Evolutionary conservation across 2,797 vertebrate genomes (phyloP), one percentile per base, ranked within the genome.

Genomic region (Acridotheres tristis): DNA sequence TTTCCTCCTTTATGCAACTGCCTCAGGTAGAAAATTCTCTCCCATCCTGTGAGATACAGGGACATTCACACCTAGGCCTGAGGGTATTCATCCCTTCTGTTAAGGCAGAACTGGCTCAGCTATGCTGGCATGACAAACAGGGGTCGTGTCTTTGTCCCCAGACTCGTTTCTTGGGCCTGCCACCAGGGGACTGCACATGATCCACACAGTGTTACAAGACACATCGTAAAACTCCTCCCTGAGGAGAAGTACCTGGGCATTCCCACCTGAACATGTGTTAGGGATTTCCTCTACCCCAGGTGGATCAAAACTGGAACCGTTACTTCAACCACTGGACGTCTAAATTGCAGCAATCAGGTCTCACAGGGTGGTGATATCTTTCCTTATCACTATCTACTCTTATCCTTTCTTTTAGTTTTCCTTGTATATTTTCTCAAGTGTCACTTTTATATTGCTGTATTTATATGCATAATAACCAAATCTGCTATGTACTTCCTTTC

Each of bases 61-160:
- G 26, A 36, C 30, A 32, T 68, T 48, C 25, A 53, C 40, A 23
- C 3, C 4, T 20, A 19, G 26, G 13, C 25, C 17, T 48, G 34
- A 48, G 22, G 8, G 9, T 61, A 16, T 67, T 67, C 6, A 27
- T 42, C 12, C 5, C 10, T 38, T 57, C 58, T 43, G 7, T 57
- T 79, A 25, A 13, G 32, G 48, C 32, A 32, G 23, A 81, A 19
- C 16, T 82, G n/a, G 13, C 29, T 77, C 29, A 40, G 1, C 25
- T 62, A 3, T 0, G 1, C 16, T 38, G 26, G 19, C 9, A 26
- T 26, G 11, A 54, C 16, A 62, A 54, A 34, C 2, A 53, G 3
- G 7, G 5, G 4, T 54, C 0, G 0, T 67, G 34, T 47, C 34
- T 88, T 48, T 43, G 26, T 12, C 30, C 54, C 34, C 30, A 42